Percentiles rank a stretch among this genome's conserved stretches.
phyloP scores from a whole-genome alignment of 2,888 invertebrate genomes.

The Polylopha cassiicola region DNA sequence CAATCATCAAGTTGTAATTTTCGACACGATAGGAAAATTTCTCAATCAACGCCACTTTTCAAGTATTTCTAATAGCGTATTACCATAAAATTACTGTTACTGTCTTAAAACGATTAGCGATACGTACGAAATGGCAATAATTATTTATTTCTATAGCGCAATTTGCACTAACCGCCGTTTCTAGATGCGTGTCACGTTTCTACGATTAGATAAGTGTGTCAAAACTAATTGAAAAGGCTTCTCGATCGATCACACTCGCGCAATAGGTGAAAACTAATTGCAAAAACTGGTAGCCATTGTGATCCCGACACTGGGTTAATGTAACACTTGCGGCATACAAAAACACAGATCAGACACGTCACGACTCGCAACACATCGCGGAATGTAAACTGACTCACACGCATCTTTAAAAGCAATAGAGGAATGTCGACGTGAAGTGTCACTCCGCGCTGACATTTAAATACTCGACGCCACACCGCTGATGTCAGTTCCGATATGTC shows the following conservation, averaged over 20 bases:
- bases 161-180: slow-evolving; percentile 28
- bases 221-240: slow-evolving; percentile 21
- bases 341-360: too few relatives aligned
- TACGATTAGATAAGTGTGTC: slow-evolving; percentile 22
- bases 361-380: too few relatives aligned
- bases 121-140: slow-evolving; percentile 2
- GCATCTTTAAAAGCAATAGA: neutral
- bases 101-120: slow-evolving; percentile 1
- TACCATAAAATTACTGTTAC: neutral
- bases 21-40: slow-evolving; percentile 29
- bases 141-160: slow-evolving; percentile 38
- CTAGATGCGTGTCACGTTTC: slow-evolving; percentile 25
- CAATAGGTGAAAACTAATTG: neutral
- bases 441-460: slow-evolving; percentile 15
- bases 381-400: too few relatives aligned
- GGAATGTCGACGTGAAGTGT: slow-evolving; percentile 1
- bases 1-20: too few relatives aligned
- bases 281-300: too few relatives aligned
- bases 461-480: slow-evolving; percentile 13
- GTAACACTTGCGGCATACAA: too few relatives aligned
- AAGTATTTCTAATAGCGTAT: neutral
- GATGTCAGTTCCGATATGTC: neutral
- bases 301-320: too few relatives aligned
- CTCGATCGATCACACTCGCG: neutral
- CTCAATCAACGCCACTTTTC: slow-evolving; percentile 29